Conservation (phyloP, 2,888 invertebrate genomes). For the Melieria omissa region DNA sequence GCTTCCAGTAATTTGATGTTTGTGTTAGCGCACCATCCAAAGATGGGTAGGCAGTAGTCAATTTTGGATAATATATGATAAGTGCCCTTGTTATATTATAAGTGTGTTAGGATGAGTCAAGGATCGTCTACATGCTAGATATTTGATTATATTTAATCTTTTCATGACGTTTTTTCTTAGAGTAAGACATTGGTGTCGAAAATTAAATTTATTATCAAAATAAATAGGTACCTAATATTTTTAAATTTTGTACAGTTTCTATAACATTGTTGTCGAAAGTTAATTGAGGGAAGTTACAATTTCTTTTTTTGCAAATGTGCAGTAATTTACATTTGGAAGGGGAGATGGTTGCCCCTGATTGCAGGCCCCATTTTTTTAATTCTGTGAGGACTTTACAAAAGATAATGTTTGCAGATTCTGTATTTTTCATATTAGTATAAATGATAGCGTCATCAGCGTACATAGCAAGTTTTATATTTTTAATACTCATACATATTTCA, state of each 20-base stretch:
- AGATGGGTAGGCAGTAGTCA: conserved; percentile 11
- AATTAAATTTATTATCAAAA: not conserved
- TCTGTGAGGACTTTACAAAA: no score
- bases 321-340: conserved; percentile 4
- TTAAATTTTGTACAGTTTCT: not conserved
- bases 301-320: conserved; percentile 4
- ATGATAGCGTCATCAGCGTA: conserved; percentile 9
- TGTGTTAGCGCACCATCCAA: conserved; percentile 14
- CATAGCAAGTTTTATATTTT: conserved; percentile 1
- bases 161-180: not conserved
- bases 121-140: not conserved
- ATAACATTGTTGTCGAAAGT: conserved; percentile 4
- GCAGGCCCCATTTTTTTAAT: no score
- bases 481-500: not conserved
- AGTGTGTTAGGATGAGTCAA: not conserved
- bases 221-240: conserved; percentile 8
- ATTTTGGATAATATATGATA: conserved; percentile 15
- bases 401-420: no score
- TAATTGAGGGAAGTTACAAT: conserved; percentile 2
- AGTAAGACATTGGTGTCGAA: not conserved
- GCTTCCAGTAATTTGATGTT: conserved; percentile 6
- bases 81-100: conserved; percentile 4
- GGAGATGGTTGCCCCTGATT: conserved; percentile 2
- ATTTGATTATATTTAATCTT: not conserved
- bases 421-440: conserved; percentile 2